Evolutionary conservation across 2,797 vertebrate species (phyloP), one percentile per base, ranked within the genome.

Genomic region (Brachyrhaphis roseni): DNA sequence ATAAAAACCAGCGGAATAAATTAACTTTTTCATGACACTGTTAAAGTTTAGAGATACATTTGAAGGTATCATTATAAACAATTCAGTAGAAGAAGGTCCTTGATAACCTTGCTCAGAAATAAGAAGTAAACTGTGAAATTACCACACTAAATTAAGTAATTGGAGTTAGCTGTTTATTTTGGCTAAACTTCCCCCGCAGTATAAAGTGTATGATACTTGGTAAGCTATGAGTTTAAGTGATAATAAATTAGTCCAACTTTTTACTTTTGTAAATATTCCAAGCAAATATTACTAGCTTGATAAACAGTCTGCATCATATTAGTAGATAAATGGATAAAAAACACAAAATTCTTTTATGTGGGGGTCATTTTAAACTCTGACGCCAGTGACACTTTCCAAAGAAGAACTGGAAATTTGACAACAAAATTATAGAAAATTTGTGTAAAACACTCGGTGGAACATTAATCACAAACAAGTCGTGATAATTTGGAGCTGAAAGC

Each of bases 401-500:
- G 28, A 71, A 46, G 43, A 72, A 72, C 41, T 46, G 26, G 68
- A 72, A 72, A 13, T 4, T 26, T 72, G 68, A 72, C 68, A 72
- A 28, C 43, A 72, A 72, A 72, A 72, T 72, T 72, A 72, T 28
- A 31, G 43, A 72, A 72, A 46, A 72, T 46, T 28, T 28, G 43
- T 72, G 26, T 31, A 72, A 46, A 72, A 26, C 47, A 49, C 47
- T 15, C 20, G 18, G 49, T 39, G 49, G 72, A 74, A 39, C 20
- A 41, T 74, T 74, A 74, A 74, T 53, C 13, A 43, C 15, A 53
- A 74, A 36, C 31, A 74, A 74, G 46, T 53, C 31, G 12, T 15
- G 34, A 74, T 74, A 11, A 53, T 74, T 53, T 53, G 47, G 72
- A 72, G 68, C 68, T 46, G 68, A 72, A 72, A 72, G 68, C 68